These are phyloP conservation scores for Abrostola triplasia DNA, from an alignment of 2,888 invertebrate genomes.

Conservation along the genomic window DNA sequence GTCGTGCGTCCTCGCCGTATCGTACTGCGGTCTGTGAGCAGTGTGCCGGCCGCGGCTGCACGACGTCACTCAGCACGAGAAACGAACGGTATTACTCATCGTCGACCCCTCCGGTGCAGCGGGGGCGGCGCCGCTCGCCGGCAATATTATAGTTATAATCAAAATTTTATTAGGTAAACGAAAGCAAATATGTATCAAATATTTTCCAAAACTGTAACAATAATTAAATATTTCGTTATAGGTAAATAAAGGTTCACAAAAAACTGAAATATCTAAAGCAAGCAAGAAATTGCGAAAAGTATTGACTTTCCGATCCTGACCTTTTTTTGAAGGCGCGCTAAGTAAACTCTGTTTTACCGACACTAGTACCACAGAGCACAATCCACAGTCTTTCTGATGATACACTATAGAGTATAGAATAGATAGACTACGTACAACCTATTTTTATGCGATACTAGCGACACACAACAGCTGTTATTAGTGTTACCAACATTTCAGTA, in stretches of 20 bases:
- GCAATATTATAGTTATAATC: slow-evolving; percentile 37
- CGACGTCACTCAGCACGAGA: slow-evolving; percentile 83
- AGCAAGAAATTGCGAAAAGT: slow-evolving; percentile 60
- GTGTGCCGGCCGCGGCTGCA: slow-evolving; percentile 69
- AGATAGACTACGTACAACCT: too few relatives aligned
- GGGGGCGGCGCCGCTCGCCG: slow-evolving; percentile 66
- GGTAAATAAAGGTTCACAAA: slow-evolving; percentile 31
- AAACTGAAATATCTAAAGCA: slow-evolving; percentile 27
- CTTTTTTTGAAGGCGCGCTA: slow-evolving; percentile 59
- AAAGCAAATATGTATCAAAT: slow-evolving; percentile 25
- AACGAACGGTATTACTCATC: slow-evolving; percentile 84
- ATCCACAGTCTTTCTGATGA: background rate
- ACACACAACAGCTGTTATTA: too few relatives aligned
- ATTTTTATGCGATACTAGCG: too few relatives aligned
- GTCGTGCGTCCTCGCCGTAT: slow-evolving; percentile 78
- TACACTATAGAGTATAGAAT: too few relatives aligned
- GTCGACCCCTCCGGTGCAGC: slow-evolving; percentile 69
- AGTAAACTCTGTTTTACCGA: slow-evolving; percentile 74
- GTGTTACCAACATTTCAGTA: too few relatives aligned
- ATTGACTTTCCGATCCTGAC: slow-evolving; percentile 72
- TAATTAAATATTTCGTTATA: slow-evolving; percentile 14
- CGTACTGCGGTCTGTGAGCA: slow-evolving; percentile 76
- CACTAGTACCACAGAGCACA: slow-evolving; percentile 24
- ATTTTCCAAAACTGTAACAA: slow-evolving; percentile 16
- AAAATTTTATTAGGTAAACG: slow-evolving; percentile 34